These are phyloP conservation scores for Pedionomus torquatus DNA, from an alignment of 2,113 vertebrate genomes.

Conservation along the genomic window DNA sequence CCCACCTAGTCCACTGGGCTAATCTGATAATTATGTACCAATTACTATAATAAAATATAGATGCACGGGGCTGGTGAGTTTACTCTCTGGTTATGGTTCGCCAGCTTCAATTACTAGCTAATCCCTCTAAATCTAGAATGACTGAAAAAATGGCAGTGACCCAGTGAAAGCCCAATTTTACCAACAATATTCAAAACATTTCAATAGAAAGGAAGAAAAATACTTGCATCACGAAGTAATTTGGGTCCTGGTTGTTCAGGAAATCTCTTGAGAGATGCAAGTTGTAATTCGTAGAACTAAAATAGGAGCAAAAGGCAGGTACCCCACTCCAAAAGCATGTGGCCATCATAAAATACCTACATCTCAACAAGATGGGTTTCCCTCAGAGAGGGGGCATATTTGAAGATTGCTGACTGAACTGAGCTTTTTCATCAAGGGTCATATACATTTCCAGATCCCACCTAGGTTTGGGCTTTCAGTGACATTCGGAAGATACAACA, in stretches of 20 bases:
- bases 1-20: not conserved
- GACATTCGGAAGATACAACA: rapidly evolving
- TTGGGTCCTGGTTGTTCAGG: not conserved
- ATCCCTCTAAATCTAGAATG: not conserved
- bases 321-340: rapidly evolving
- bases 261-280: not conserved
- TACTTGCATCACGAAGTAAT: not conserved
- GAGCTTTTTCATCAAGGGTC: not conserved
- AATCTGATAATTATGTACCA: not conserved
- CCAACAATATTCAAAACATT: not conserved
- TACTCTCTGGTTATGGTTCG: not conserved
- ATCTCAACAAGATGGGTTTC: not conserved
- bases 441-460: not conserved
- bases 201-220: not conserved
- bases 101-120: not conserved
- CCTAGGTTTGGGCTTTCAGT: not conserved
- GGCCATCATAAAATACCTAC: not conserved
- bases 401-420: not conserved
- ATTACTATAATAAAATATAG: not conserved
- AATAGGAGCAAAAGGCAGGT: not conserved
- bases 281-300: not conserved
- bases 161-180: not conserved
- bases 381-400: not conserved
- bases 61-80: not conserved
- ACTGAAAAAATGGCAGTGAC: not conserved